phyloP scores from a whole-genome alignment of 2,797 vertebrate species.

The Pitangus sulphuratus region DNA sequence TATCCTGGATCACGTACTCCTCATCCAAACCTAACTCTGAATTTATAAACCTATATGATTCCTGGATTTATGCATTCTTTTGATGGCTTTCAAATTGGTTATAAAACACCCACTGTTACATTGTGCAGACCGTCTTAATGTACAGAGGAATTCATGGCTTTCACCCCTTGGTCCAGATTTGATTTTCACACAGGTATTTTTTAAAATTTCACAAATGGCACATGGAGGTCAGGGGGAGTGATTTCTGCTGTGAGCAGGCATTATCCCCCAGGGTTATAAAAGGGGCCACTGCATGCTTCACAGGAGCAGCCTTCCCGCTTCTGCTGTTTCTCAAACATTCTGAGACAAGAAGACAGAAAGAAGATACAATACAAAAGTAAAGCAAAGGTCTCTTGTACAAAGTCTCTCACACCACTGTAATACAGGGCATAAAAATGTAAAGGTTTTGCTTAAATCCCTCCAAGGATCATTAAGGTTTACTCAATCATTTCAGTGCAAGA shows the following conservation, averaged over 20 bases:
- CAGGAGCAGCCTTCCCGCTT: neutral
- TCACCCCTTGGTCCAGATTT: neutral
- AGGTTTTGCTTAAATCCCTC: neutral
- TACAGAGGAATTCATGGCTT: neutral
- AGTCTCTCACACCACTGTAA: neutral
- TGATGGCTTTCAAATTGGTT: neutral
- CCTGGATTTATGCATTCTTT: neutral
- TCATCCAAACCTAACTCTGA: neutral
- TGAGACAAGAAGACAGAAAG: neutral
- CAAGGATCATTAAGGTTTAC: neutral
- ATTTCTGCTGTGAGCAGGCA: neutral
- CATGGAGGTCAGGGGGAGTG: neutral
- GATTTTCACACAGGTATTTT: neutral
- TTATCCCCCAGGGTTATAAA: neutral
- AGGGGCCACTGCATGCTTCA: neutral
- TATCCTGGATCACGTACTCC: neutral
- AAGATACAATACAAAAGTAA: neutral
- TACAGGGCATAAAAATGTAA: neutral
- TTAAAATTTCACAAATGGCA: neutral
- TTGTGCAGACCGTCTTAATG: neutral
- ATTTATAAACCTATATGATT: neutral
- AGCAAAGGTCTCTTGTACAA: neutral
- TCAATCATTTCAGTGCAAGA: neutral
- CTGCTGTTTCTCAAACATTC: neutral
- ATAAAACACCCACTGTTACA: neutral